Evolutionary conservation across 2,797 vertebrate species (phyloP).

Genomic region (Xenops minutus): DNA sequence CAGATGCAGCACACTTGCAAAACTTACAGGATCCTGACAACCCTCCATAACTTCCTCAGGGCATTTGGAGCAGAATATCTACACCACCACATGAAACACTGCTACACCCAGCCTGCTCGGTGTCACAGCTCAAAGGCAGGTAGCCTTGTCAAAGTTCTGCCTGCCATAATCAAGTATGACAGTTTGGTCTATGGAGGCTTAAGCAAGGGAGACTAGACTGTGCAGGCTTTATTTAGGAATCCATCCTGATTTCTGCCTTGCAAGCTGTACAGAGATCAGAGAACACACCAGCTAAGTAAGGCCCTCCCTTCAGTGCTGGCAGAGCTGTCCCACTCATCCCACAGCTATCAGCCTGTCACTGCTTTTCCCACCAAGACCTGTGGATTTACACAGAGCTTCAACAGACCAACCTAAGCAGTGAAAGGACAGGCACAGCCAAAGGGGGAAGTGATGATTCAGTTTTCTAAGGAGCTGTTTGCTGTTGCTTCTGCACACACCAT

Average conservation of each 20-base stretch:
- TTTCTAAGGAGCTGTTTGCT: background rate
- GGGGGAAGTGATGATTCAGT: background rate
- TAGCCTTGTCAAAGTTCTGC: background rate
- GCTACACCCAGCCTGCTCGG: background rate
- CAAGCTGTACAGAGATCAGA: background rate
- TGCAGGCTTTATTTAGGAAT: constrained; percentile 38
- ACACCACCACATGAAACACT: rapidly evolving
- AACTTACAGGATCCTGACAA: background rate
- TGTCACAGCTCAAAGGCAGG: background rate
- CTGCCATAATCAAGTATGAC: background rate
- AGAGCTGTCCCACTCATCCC: background rate
- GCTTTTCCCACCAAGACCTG: background rate
- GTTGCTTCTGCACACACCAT: background rate
- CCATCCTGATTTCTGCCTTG: constrained; percentile 17
- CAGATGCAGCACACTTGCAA: background rate
- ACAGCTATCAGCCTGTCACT: background rate
- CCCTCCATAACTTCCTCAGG: background rate
- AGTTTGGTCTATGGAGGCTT: constrained; percentile 22
- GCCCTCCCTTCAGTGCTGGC: background rate
- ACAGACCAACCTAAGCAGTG: background rate
- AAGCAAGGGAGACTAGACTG: background rate
- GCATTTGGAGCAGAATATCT: background rate
- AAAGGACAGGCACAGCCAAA: background rate
- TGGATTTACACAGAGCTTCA: background rate
- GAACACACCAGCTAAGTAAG: background rate